Percentiles rank a stretch among this genome's conserved stretches.
Conservation (phyloP, 2,797 vertebrate species). For the Lagocephalus sceleratus region DNA sequence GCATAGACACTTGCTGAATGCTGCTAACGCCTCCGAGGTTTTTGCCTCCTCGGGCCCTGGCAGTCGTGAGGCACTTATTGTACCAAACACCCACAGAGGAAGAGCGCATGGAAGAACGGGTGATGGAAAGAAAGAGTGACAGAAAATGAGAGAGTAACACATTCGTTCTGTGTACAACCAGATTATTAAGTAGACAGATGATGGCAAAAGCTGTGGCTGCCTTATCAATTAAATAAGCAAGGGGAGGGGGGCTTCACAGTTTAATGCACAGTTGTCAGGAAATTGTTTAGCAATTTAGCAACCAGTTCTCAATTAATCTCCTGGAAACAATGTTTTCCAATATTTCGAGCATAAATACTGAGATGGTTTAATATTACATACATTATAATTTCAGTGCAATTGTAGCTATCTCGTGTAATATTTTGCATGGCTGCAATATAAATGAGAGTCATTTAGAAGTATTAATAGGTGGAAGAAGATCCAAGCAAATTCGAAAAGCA, state of each 20-base stretch:
- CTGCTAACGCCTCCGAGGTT: conserved; percentile 54
- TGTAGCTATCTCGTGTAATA: too few species aligned
- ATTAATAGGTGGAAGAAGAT: too few species aligned
- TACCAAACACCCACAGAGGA: conserved; percentile 61
- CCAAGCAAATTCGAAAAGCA: too few species aligned
- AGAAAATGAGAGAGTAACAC: conserved; percentile 13
- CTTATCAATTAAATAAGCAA: conserved; percentile 1
- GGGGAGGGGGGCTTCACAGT: conserved; percentile 16
- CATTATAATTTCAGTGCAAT: too few species aligned
- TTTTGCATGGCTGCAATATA: too few species aligned
- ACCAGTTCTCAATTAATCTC: conserved; percentile 16
- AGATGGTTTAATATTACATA: too few species aligned
- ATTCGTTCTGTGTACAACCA: conserved; percentile 22
- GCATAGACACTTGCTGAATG: conserved; percentile 58
- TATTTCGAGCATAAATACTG: conserved; percentile 1
- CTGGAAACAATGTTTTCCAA: neutral
- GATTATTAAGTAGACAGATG: conserved; percentile 23
- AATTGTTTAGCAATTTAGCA: conserved; percentile 20
- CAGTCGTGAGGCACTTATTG: conserved; percentile 60
- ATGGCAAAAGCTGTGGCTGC: conserved; percentile 15
- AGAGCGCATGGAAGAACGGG: conserved; percentile 35
- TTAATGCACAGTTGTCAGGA: conserved; percentile 21
- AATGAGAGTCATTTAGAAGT: too few species aligned
- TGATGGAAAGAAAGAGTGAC: conserved; percentile 31
- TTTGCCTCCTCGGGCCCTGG: conserved; percentile 54